Evolutionary conservation across 2,888 invertebrate genomes (phyloP).

Genomic region (Alloplasta piceator): DNA sequence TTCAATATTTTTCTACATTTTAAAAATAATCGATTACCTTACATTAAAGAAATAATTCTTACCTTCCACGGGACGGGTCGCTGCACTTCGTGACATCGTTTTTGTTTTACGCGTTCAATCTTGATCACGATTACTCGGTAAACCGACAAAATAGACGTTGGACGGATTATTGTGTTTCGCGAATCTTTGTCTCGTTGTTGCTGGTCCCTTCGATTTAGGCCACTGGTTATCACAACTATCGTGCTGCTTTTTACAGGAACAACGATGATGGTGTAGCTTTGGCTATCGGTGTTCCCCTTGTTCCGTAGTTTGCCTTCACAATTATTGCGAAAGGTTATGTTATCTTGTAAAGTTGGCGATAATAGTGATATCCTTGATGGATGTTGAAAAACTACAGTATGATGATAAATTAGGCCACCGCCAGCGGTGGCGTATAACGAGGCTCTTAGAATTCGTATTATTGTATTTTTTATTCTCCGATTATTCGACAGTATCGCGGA

Average conservation of each 20-base stretch:
- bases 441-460: not conserved
- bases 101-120: conserved; percentile 65
- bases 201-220: not conserved
- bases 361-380: too few species aligned
- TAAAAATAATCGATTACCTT: too few species aligned
- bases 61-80: conserved; percentile 81
- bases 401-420: conserved; percentile 53
- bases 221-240: not conserved
- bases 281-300: not conserved
- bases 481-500: not conserved
- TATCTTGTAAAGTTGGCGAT: too few species aligned
- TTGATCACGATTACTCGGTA: conserved; percentile 47
- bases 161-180: conserved; percentile 53
- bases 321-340: not conserved
- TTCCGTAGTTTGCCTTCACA: not conserved
- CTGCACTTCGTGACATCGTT: conserved; percentile 82
- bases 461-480: too few species aligned
- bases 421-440: conserved; percentile 63
- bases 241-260: not conserved
- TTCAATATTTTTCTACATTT: too few species aligned
- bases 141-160: conserved; percentile 13
- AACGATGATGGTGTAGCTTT: conserved; percentile 14
- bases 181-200: not conserved
- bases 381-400: not conserved
- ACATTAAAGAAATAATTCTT: conserved; percentile 55